Conservation (phyloP, 2,113 vertebrate genomes). For the Empidonax alnorum region DNA sequence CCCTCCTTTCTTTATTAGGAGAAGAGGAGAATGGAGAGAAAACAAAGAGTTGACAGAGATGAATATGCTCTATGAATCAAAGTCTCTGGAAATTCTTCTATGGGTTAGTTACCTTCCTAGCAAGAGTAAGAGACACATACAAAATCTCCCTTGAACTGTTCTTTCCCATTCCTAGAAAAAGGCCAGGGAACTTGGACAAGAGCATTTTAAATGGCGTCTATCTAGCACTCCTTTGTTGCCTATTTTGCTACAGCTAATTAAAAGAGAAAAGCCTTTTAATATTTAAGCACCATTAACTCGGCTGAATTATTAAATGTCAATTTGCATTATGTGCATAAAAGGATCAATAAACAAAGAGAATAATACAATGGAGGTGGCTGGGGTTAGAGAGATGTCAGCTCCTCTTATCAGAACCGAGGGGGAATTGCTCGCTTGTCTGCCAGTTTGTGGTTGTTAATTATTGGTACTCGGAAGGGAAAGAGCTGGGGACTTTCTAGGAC, state of each 20-base stretch:
- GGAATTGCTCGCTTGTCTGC: neutral
- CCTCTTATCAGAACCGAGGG: constrained; percentile 29
- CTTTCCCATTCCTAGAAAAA: neutral
- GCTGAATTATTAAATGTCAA: constrained; percentile 80
- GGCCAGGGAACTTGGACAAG: neutral
- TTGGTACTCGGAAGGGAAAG: neutral
- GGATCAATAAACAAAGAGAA: constrained; percentile 74
- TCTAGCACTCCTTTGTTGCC: constrained; percentile 59
- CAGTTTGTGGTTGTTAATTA: constrained; percentile 28
- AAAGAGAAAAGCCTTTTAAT: constrained; percentile 78
- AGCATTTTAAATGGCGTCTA: constrained; percentile 24
- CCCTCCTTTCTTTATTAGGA: neutral
- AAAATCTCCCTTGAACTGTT: neutral
- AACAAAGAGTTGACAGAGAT: constrained; percentile 28
- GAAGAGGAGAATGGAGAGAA: neutral
- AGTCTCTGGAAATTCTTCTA: neutral
- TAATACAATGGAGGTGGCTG: constrained; percentile 12
- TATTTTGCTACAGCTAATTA: constrained; percentile 76
- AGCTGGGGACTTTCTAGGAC: neutral
- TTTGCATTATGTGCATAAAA: constrained; percentile 79
- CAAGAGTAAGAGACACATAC: neutral
- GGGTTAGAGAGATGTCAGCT: constrained; percentile 56
- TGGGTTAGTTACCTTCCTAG: constrained; percentile 1
- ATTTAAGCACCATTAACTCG: constrained; percentile 78
- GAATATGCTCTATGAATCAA: constrained; percentile 15